Conservation (phyloP, 2,888 invertebrate species). For the Argyresthia albistria region DNA sequence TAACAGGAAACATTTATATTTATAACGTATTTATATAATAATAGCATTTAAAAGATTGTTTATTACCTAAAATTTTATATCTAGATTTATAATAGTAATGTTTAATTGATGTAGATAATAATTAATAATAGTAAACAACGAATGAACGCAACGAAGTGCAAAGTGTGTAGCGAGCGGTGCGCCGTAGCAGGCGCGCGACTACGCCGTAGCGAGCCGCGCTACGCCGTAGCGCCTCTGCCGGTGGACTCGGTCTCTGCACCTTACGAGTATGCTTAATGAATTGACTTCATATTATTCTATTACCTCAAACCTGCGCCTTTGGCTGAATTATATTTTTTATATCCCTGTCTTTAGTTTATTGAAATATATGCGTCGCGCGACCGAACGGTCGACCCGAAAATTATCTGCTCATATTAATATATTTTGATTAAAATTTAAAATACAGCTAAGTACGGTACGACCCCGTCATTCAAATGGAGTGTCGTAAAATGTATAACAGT, state of each 20-base stretch:
- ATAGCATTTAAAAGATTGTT: constrained; percentile 74
- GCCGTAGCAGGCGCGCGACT: constrained; percentile 8
- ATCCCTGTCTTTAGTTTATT: constrained; percentile 68
- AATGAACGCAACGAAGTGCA: constrained; percentile 62
- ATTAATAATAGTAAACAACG: constrained; percentile 49
- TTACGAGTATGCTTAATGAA: constrained; percentile 70
- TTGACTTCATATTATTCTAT: constrained; percentile 70
- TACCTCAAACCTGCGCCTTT: constrained; percentile 67
- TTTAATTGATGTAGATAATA: constrained; percentile 71
- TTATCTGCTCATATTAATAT: constrained; percentile 41
- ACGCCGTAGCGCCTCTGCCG: constrained; percentile 17
- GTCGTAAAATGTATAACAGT: constrained; percentile 53
- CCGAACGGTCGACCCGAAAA: constrained; percentile 50
- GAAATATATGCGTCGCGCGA: constrained; percentile 56
- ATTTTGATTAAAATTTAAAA: constrained; percentile 61
- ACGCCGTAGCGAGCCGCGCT: constrained; percentile 8
- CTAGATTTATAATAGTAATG: constrained; percentile 71
- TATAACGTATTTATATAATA: constrained; percentile 74
- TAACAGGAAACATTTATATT: constrained; percentile 75
- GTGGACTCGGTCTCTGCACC: constrained; percentile 40
- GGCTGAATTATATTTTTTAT: constrained; percentile 53
- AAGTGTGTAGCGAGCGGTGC: constrained; percentile 45
- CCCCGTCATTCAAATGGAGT: constrained; percentile 47
- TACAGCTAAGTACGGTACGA: constrained; percentile 64
- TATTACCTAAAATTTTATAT: constrained; percentile 73